Evolutionary conservation across 2,888 invertebrate genomes (phyloP), one percentile per base, ranked within the genome.

Genomic region (Tinea trinotella): DNA sequence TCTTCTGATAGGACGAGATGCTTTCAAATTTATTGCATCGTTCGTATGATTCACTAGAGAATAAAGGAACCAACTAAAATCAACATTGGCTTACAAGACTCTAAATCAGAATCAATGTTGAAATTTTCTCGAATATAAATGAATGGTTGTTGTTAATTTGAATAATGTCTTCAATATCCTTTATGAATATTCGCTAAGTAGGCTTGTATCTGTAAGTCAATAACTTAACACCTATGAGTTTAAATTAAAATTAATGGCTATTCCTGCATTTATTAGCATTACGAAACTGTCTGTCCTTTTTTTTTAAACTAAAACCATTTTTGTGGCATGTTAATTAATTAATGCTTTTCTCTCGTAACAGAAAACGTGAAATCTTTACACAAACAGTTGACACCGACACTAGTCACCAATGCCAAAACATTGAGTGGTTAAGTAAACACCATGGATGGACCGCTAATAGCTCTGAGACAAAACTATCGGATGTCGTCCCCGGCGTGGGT

Each of bases 401-500:
- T 12, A 40, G 40, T 40, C 13, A 15, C 40, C 40, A n/a, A 30
- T 40, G 40, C 40, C 40, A 40, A 40, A 40, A 40, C 40, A 15
- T 40, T 50, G 12, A 50, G 24, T 50, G n/a, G 24, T 12, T 12
- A 50, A 50, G 24, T 15, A 50, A 50, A 50, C 24, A 50, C 22
- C 18, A 24, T 24, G 50, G 50, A 50, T 50, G 50, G 50, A 10
- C 9, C 20, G 50, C 50, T 50, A 50, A 50, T 24, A 50, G 50
- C 18, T 19, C 6, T 7, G 50, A 50, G 50, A 50, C 48, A 48
- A 48, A 48, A 48, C 50, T 50, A 24, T 50, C 50, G 22, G 22
- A 24, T 50, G 50, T 50, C 50, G 50, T 19, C 17, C 24, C 17
- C n/a, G 18, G 57, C 65, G 78, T 75, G 64, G 76, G 76, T 59